phyloP scores from a whole-genome alignment of 37 sponge, comb jelly and placozoan species.

The Bolinopsis microptera region DNA sequence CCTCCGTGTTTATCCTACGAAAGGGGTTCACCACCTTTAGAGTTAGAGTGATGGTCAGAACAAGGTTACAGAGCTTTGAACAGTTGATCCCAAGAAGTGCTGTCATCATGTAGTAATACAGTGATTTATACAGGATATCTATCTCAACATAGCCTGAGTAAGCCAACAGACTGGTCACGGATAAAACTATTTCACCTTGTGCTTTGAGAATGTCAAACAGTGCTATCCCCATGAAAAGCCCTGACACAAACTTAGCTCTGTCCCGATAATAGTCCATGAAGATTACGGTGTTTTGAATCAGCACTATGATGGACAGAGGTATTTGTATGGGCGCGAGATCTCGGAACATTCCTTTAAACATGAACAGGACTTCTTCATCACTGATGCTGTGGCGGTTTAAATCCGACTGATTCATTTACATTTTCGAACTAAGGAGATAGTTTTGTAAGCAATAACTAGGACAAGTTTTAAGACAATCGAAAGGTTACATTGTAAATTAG shows the following conservation, averaged over 20 bases:
- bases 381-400: background rate
- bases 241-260: background rate
- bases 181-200: background rate
- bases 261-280: background rate
- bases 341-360: background rate
- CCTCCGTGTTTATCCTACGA: background rate
- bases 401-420: too few relatives aligned
- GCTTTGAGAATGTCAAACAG: background rate
- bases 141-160: background rate
- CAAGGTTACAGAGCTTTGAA: background rate
- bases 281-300: background rate
- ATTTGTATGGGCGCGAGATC: background rate
- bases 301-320: background rate
- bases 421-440: too few relatives aligned
- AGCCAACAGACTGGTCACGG: background rate
- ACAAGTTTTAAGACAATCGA: too few relatives aligned
- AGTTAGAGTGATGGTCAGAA: background rate
- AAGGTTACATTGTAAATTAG: too few relatives aligned
- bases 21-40: background rate
- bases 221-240: background rate
- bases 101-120: background rate
- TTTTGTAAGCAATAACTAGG: too few relatives aligned
- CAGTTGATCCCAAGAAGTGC: conserved; percentile 13
- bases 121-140: background rate
- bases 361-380: background rate